Evolutionary conservation across 2,113 vertebrate genomes (phyloP).

Genomic region (Chloroceryle aenea): DNA sequence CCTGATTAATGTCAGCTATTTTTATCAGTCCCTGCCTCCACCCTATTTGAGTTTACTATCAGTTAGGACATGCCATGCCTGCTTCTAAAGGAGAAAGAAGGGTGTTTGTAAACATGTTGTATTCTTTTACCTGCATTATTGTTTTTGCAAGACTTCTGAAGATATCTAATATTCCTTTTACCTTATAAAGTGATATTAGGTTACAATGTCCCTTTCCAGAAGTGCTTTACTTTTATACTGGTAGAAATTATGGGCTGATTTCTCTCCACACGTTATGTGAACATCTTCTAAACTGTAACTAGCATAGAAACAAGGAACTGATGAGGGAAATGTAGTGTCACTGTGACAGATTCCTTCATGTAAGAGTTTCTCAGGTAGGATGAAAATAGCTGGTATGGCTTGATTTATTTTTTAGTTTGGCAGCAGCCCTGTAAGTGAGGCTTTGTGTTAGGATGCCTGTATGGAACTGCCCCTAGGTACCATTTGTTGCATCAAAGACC

Average conservation of each 20-base stretch:
- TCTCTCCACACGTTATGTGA: slow-evolving; percentile 4
- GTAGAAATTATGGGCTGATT: background rate
- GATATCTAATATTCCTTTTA: background rate
- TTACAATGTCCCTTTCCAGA: background rate
- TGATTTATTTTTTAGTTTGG: slow-evolving; percentile 31
- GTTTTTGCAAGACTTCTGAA: background rate
- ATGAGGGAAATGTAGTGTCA: background rate
- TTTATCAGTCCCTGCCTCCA: background rate
- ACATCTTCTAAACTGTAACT: background rate
- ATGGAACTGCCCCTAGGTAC: slow-evolving; percentile 30
- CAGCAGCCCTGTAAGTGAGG: background rate
- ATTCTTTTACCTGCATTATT: background rate
- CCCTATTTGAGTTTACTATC: background rate
- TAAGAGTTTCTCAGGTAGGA: slow-evolving; percentile 21
- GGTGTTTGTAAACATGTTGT: background rate
- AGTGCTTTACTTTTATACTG: background rate
- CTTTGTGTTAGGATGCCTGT: slow-evolving; percentile 19
- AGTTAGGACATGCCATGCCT: background rate
- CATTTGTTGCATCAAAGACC: slow-evolving; percentile 73
- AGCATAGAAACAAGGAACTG: background rate
- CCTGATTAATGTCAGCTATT: background rate
- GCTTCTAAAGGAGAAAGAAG: background rate
- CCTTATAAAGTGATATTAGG: slow-evolving; percentile 18
- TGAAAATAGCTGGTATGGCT: background rate
- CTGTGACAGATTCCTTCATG: background rate